phyloP scores from a whole-genome alignment of 2,113 vertebrate species.

The Perca fluviatilis region DNA sequence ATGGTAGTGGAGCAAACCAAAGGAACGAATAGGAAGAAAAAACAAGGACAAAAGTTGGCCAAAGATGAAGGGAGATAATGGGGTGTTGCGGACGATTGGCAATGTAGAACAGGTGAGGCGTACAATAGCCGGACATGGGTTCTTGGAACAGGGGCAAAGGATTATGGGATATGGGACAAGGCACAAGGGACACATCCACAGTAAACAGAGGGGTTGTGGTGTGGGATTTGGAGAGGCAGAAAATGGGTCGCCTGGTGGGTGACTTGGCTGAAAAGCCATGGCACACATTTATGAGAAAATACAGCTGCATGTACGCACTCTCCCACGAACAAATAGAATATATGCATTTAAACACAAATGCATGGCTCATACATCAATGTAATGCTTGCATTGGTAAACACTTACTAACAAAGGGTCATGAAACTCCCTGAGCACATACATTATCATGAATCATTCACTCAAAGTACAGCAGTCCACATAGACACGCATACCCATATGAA shows the following conservation, averaged over 20 bases:
- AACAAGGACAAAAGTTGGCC: conserved; percentile 39
- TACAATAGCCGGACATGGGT: conserved; percentile 67
- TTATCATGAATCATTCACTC: neutral
- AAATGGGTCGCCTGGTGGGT: conserved; percentile 68
- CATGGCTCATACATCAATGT: neutral
- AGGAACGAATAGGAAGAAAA: neutral
- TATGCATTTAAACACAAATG: conserved; percentile 26
- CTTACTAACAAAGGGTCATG: neutral
- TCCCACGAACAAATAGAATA: neutral
- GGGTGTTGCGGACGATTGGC: conserved; percentile 50
- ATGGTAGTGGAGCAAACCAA: conserved; percentile 19
- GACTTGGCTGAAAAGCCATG: conserved; percentile 63
- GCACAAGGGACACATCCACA: conserved; percentile 65
- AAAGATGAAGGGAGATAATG: conserved; percentile 61
- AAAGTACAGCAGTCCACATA: neutral
- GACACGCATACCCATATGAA: neutral
- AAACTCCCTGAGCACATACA: neutral
- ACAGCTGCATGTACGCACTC: conserved; percentile 13
- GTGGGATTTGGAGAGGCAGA: conserved; percentile 65
- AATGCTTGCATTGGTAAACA: neutral
- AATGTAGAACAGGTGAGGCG: conserved; percentile 71
- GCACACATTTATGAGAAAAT: conserved; percentile 41
- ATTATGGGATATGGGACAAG: conserved; percentile 81
- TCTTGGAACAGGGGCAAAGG: conserved; percentile 76
- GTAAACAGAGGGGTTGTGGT: conserved; percentile 72